A percentile compares a stretch with the other conserved stretches of the same genome.
Evolutionary conservation across 1,140 invertebrate species (phyloP).

Genomic region (Acyrthosiphon pisum): DNA sequence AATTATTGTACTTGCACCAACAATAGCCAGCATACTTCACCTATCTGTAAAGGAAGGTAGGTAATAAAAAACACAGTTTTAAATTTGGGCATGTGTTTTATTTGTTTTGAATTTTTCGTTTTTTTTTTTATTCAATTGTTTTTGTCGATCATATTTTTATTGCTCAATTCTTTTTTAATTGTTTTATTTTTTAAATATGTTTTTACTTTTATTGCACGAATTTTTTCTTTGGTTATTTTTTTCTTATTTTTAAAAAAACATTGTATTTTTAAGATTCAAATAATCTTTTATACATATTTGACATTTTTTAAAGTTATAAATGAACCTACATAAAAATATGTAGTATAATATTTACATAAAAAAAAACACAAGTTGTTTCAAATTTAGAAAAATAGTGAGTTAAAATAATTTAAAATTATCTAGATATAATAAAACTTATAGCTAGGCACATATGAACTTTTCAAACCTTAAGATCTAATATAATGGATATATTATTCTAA

Average conservation of each 20-base stretch:
- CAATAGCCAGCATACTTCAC: background rate
- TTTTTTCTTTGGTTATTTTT: background rate
- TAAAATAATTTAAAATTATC: constrained; percentile 55
- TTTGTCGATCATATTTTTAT: background rate
- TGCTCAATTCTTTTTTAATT: constrained; percentile 13
- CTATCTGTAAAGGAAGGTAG: background rate
- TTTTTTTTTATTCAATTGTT: constrained; percentile 16
- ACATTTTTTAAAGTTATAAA: background rate
- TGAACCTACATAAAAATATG: constrained; percentile 28
- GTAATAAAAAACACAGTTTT: constrained; percentile 46
- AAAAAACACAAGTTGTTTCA: constrained; percentile 24
- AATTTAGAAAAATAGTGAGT: constrained; percentile 49
- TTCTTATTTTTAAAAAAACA: background rate
- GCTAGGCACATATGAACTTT: constrained; percentile 1
- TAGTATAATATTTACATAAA: constrained; percentile 24
- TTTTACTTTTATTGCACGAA: background rate
- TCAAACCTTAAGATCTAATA: constrained; percentile 22
- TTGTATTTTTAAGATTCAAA: background rate
- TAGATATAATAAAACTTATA: constrained; percentile 56
- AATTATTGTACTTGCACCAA: no score
- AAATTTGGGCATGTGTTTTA: constrained; percentile 30
- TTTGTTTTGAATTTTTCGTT: background rate
- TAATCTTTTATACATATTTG: background rate
- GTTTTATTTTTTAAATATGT: background rate
- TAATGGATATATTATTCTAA: constrained; percentile 28